Conservation (phyloP, 2,113 vertebrate genomes). For the Quiscalus mexicanus region DNA sequence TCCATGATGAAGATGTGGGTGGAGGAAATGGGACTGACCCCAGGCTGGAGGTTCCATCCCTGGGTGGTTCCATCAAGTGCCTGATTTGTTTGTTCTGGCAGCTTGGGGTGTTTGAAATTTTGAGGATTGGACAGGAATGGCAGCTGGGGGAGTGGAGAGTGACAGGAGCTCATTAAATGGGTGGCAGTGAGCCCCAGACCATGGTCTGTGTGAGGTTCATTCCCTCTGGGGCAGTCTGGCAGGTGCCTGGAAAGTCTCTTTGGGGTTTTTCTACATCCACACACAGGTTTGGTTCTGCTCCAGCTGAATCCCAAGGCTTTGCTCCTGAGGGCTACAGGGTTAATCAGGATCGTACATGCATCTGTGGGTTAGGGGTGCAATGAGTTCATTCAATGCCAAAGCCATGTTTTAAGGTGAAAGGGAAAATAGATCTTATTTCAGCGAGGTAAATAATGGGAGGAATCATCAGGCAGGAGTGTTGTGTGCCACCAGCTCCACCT, state of each 20-base stretch:
- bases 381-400: background rate
- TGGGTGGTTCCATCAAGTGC: background rate
- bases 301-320: background rate
- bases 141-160: background rate
- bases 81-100: conserved; percentile 34
- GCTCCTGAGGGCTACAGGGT: background rate
- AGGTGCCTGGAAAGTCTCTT: background rate
- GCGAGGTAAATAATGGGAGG: background rate
- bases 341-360: background rate
- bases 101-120: background rate
- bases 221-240: background rate
- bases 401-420: background rate
- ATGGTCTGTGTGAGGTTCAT: background rate
- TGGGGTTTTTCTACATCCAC: background rate
- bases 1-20: background rate
- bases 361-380: background rate
- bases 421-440: background rate
- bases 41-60: background rate
- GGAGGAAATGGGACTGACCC: background rate
- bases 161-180: background rate
- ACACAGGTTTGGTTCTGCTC: background rate
- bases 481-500: background rate
- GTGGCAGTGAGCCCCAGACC: background rate
- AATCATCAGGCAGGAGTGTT: background rate
- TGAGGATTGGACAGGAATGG: background rate